Evolutionary conservation across 2,888 invertebrate genomes (phyloP).

Genomic region (Cephus pygmeus): DNA sequence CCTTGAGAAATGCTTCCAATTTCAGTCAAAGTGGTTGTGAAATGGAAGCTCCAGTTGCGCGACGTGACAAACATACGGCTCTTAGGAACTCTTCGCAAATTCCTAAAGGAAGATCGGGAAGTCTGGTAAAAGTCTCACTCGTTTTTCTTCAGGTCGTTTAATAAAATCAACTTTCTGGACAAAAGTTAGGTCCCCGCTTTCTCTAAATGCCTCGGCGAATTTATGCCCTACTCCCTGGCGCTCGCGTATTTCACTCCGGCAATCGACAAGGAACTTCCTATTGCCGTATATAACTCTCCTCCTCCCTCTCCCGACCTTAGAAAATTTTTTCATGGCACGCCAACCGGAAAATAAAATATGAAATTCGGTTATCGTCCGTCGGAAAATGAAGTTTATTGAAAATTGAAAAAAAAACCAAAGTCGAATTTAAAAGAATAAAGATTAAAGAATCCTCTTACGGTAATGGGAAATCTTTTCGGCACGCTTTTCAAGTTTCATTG

Average conservation of each 20-base stretch:
- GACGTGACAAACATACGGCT: conserved; percentile 60
- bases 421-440: not conserved
- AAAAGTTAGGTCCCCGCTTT: conserved; percentile 24
- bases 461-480: not conserved
- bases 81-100: conserved; percentile 44
- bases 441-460: not conserved
- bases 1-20: conserved; percentile 63
- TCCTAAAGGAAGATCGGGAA: conserved; percentile 23
- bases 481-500: not conserved
- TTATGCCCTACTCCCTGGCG: conserved; percentile 42
- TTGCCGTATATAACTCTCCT: conserved; percentile 35
- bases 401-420: not conserved
- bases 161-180: conserved; percentile 51
- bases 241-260: conserved; percentile 30
- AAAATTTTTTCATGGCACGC: not conserved
- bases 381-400: not conserved
- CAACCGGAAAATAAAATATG: not conserved
- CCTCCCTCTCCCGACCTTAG: not conserved
- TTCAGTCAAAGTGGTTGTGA: conserved; percentile 57
- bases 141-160: conserved; percentile 54
- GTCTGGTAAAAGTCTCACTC: conserved; percentile 25
- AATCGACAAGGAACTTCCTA: conserved; percentile 40
- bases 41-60: conserved; percentile 42
- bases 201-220: conserved; percentile 40
- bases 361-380: not conserved